Evolutionary conservation across 2,888 invertebrate species (phyloP), one percentile per base, ranked within the genome.

Genomic region (Allacma fusca): DNA sequence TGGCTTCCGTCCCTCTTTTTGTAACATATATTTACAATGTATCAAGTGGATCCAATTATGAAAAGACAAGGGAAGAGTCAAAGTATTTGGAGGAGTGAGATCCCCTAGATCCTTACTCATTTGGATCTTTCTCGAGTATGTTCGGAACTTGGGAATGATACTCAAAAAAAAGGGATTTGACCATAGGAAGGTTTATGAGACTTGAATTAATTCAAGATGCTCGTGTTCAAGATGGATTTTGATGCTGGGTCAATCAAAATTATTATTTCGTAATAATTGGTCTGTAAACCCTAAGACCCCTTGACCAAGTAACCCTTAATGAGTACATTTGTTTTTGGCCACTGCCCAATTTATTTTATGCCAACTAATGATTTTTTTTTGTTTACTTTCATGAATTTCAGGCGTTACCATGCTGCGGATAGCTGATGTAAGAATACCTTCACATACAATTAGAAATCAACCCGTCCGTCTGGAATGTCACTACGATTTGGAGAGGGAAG

Each of bases 401-500:
- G 85, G 87, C 76, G 89, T 88, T 62, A 86, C 86, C 76, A 88
- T 90, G 81, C 88, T 95, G 85, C 91, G 92, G 84, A 89, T 95
- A 86, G 89, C 92, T 83, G 94, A 94, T 86, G 89, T 95, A 77
- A 90, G 92, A 84, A 92, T 95, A 85, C 95, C 95, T 23, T 91
- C 91, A 82, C 93, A 94, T 87, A 93, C 93, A 83, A 91, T 94
- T 79, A 89, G 93, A 81, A 92, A 93, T 84, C 91, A 93, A 86
- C 91, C 91, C 84, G 93, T 93, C 57, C 89, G 90, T 77, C 88
- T 95, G 84, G 92, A 93, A 86, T 95, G 95, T 87, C 91, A 92
- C 86, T 95, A 93, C 89, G 92, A 93, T 87, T 89, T 95, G 86
- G 93, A 94, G 84, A 91, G 91, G 2, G 94, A 95, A 87, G 91